Evolutionary conservation across 2,888 invertebrate species (phyloP), one percentile per base, ranked within the genome.

Genomic region (Penaeus monodon): DNA sequence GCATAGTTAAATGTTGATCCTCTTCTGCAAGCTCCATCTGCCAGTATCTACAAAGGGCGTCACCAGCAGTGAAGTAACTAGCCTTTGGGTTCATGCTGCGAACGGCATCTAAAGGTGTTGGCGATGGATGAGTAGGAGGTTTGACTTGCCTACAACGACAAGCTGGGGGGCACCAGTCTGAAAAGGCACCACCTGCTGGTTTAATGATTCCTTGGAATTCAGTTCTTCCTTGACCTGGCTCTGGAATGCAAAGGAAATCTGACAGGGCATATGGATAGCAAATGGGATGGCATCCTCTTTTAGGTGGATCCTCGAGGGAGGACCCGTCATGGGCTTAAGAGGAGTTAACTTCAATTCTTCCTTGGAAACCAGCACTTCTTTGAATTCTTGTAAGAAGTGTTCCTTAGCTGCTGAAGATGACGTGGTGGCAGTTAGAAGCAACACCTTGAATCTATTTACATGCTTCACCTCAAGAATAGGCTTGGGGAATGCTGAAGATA

Each of bases 271-370:
- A 76, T 68, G 81, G 64, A 86, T 49, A 82, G 81, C 74, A 38
- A 81, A 86, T 7, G 86, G 76, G 12, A 70, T 24, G 17, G 22
- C 74, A 49, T n/a, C 76, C 22, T 73, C 74, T n/a, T 57, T 83
- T n/a, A 83, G 76, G 70, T 77, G 76, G 63, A 84, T 84, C 29
- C 64, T 74, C 77, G 77, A 64, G 63, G 84, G 63, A n/a, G 73
- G 63, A 64, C 83, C 83, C 29, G 74, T 57, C 70, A 83, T 70
- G 22, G 70, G 12, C 65, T 38, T 65, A 8, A 79, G 64, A 27
- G 64, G 12, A n/a, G 29, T 20, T 14, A 17, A 33, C 22, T 29
- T 49, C 44, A 66, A 38, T 0, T 68, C 81, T 27, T 66, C 68
- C 49, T 17, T 8, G 44, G 38, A 8, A 44, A 49, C 81, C 2